These are phyloP conservation scores for Eulimnadia texana DNA, from an alignment of 1,140 invertebrate genomes.

Conservation along the genomic window DNA sequence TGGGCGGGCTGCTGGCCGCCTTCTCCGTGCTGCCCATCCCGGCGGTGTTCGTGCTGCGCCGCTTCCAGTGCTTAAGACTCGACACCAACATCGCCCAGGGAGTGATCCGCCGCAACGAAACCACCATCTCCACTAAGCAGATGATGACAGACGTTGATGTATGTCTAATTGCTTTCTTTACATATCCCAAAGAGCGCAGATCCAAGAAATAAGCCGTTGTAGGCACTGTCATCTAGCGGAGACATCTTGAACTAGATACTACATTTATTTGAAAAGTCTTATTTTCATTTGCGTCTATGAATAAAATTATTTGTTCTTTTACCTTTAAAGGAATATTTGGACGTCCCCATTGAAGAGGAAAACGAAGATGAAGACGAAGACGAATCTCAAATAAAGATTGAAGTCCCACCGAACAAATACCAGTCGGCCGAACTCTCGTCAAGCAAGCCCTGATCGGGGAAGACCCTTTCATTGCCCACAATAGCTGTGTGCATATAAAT, in stretches of 20 bases:
- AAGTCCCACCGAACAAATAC: neutral
- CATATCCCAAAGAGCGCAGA: too few species aligned
- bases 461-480: too few species aligned
- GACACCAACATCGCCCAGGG: slow-evolving; percentile 75
- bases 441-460: neutral
- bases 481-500: neutral
- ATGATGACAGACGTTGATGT: slow-evolving; percentile 82
- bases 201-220: too few species aligned
- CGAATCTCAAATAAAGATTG: neutral
- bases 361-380: neutral
- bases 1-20: slow-evolving; percentile 37
- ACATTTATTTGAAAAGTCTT: too few species aligned
- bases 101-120: slow-evolving; percentile 71
- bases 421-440: neutral
- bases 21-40: slow-evolving; percentile 57
- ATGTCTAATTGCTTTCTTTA: too few species aligned
- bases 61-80: slow-evolving; percentile 66
- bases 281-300: too few species aligned
- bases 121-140: slow-evolving; percentile 78
- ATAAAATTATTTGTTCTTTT: too few species aligned
- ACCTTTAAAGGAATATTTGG: neutral
- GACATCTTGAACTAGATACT: too few species aligned
- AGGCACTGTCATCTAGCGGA: too few species aligned
- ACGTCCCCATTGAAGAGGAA: neutral
- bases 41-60: slow-evolving; percentile 58